Evolutionary conservation across 1,140 invertebrate genomes (phyloP), one percentile per base, ranked within the genome.

Genomic region (Bicyclus anynana): DNA sequence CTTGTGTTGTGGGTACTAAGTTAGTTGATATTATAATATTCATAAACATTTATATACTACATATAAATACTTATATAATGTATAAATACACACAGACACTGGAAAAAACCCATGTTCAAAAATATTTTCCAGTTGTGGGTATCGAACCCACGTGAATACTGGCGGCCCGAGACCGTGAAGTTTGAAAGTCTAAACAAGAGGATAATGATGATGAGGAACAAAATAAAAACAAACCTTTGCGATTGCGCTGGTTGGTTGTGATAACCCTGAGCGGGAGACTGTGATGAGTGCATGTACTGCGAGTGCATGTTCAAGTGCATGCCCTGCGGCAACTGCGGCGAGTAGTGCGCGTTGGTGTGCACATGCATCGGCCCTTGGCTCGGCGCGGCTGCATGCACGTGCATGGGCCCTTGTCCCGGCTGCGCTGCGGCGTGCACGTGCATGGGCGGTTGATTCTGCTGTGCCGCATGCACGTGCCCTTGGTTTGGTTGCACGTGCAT

Each of bases 401-500:
- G 51, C 44, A 60, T 53, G 14, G 33, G 12, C 10, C 21, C 58
- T 13, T 51, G 49, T 2, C 12, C 23, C 14, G 29, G 17, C 10
- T 54, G 51, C 26, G 55, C 27, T 20, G 40, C 55, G 9, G 62
- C 53, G 51, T 64, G 65, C 33, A 65, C 38, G 33, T 68, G 66
- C 56, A 58, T 48, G 13, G 59, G 50, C n/a, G n/a, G n/a, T n/a
- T n/a, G n/a, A n/a, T n/a, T n/a, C n/a, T n/a, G n/a, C n/a, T n/a
- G n/a, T n/a, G n/a, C n/a, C 33, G 63, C 38, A 26, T 68, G 66
- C 56, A 58, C 42, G 13, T 56, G 50, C 1, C 53, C 49, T 17
- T 59, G 53, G 16, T 64, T 67, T 7, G 26, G 26, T n/a, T 94
- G 89, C 67, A n/a, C n/a, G n/a, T n/a, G n/a, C n/a, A n/a, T n/a